These are phyloP conservation scores for Nematostella vectensis DNA, from an alignment of 92 coral and sea anemone genomes.

Conservation along the genomic window DNA sequence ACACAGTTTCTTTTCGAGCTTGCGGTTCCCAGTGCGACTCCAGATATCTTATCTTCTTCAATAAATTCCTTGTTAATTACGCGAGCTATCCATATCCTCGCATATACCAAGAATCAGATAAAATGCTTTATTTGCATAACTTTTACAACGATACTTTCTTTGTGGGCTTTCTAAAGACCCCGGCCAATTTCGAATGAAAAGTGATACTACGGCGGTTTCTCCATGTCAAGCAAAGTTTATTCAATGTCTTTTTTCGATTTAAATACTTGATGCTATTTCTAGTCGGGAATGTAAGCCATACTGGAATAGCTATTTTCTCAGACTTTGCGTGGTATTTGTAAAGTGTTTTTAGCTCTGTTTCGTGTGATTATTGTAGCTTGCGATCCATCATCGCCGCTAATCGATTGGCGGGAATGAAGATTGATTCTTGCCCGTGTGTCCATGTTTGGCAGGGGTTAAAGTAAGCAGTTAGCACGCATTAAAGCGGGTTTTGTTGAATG, in stretches of 20 bases:
- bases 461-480: slow-evolving; percentile 30
- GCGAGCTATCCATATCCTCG: background rate
- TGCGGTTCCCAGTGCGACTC: background rate
- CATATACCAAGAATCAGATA: slow-evolving; percentile 27
- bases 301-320: slow-evolving; percentile 9
- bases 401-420: slow-evolving; percentile 14
- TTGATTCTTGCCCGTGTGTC: slow-evolving; percentile 16
- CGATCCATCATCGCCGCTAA: slow-evolving; percentile 13
- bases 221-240: too few relatives aligned
- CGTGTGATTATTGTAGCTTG: slow-evolving; percentile 5
- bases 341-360: background rate
- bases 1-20: slow-evolving; percentile 8
- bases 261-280: too few relatives aligned
- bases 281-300: slow-evolving; percentile 4
- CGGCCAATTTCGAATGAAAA: too few relatives aligned
- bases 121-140: slow-evolving; percentile 26
- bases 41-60: slow-evolving; percentile 2
- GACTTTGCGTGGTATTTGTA: slow-evolving; percentile 13
- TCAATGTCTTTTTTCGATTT: too few relatives aligned
- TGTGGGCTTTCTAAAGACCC: background rate
- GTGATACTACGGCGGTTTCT: too few relatives aligned
- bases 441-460: slow-evolving; percentile 31
- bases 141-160: slow-evolving; percentile 5
- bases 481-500: slow-evolving; percentile 21
- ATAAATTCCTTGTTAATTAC: slow-evolving; percentile 11